These are phyloP conservation scores for Zoanthus solanderi DNA, from an alignment of 92 coral and sea anemone genomes.

Conservation along the genomic window DNA sequence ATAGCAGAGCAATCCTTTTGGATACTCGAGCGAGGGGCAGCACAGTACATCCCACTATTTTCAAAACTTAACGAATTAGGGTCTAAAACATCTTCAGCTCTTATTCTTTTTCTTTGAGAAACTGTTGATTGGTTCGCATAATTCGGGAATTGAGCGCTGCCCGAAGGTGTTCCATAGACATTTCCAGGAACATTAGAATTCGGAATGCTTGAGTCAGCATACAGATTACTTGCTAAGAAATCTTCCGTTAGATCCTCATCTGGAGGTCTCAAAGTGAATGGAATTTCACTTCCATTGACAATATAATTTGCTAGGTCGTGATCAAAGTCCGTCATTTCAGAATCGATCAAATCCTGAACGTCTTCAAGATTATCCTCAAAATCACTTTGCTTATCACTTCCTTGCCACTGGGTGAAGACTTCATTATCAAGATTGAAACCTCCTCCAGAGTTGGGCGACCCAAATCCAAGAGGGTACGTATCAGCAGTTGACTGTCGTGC, in stretches of 20 bases:
- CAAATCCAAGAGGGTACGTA: slow-evolving; percentile 34
- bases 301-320: slow-evolving; percentile 34
- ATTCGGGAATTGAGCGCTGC: slow-evolving; percentile 10
- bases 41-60: not conserved
- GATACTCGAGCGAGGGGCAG: not conserved
- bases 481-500: slow-evolving; percentile 41
- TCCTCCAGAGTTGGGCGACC: slow-evolving; percentile 33
- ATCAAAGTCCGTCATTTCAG: slow-evolving; percentile 45
- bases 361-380: slow-evolving; percentile 42
- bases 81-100: slow-evolving; percentile 1
- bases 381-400: slow-evolving; percentile 47
- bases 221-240: not conserved
- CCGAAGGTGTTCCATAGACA: not conserved
- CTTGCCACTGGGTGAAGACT: slow-evolving; percentile 33
- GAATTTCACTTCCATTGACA: slow-evolving; percentile 42
- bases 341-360: slow-evolving; percentile 38
- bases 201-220: slow-evolving; percentile 1
- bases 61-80: not conserved
- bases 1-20: slow-evolving; percentile 7
- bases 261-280: slow-evolving; percentile 25
- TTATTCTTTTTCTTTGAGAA: slow-evolving; percentile 15
- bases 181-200: not conserved
- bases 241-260: slow-evolving; percentile 8
- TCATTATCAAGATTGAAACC: slow-evolving; percentile 20
- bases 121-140: not conserved